phyloP scores from a whole-genome alignment of 2,113 vertebrate species.

The Pseudonaja textilis region DNA sequence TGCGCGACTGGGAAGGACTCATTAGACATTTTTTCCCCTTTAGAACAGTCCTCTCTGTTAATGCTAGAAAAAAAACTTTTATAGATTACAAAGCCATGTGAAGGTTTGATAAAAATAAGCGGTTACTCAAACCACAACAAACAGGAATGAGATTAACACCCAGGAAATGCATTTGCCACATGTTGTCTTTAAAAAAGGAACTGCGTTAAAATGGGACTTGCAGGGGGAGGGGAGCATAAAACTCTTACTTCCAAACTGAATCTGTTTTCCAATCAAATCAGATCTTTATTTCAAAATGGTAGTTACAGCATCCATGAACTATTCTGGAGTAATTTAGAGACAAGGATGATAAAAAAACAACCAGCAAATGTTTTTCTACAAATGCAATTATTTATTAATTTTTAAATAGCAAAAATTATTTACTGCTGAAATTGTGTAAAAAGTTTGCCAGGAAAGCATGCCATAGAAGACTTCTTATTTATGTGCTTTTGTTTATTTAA shows the following conservation, averaged over 20 bases:
- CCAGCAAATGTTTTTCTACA: not conserved
- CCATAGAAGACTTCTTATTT: not conserved
- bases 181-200: not conserved
- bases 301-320: not conserved
- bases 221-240: not conserved
- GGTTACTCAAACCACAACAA: not conserved
- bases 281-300: not conserved
- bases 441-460: not conserved
- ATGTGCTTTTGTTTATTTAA: not conserved
- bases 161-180: not conserved
- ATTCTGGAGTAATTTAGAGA: not conserved
- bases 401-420: not conserved
- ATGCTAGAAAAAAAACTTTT: conserved; percentile 20
- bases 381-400: not conserved
- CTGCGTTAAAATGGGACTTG: not conserved
- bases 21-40: not conserved
- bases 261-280: not conserved
- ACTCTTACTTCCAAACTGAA: not conserved
- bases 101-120: conserved; percentile 40
- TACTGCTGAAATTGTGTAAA: not conserved
- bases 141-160: not conserved
- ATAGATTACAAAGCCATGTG: conserved; percentile 5
- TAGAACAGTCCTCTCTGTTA: not conserved
- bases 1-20: not conserved
- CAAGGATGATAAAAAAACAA: not conserved